Evolutionary conservation across 2,113 vertebrate genomes (phyloP), one percentile per base, ranked within the genome.

Genomic region (Dasyprocta punctata): DNA sequence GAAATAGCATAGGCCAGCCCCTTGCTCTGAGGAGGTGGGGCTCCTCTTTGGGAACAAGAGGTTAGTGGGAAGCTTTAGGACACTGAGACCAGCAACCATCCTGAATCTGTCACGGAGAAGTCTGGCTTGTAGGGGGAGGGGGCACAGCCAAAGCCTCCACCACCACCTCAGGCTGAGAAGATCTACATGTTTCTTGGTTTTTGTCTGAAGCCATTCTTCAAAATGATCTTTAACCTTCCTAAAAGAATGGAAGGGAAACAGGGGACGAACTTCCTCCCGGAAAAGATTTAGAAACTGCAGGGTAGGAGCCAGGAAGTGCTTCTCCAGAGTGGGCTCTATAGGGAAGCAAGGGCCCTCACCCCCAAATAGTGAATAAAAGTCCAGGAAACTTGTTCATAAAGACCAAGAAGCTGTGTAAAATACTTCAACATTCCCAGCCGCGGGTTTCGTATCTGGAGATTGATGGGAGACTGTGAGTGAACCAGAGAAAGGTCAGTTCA

Each of bases 1-100:
- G 94, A 98, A 98, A 98, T 98, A 98, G 98, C 97, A 92, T 73
- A 89, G 96, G 67, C 97, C 98, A 89, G 92, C 89, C 96, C 96
- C 95, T 90, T 90, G 95, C 61, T 97, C 96, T 90, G 56, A 95
- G 88, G 96, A 97, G 96, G 97, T 92, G 97, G 97, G 94, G 96
- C 97, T 97, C 92, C 85, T 95, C 94, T 96, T 92, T 92, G 54
- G 33, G 78, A 86, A 91, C 88, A 91, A 95, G 61, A 69, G 89
- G 65, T 96, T 92, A 91, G 84, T 33, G 30, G 24, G 54, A 97
- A 69, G 38, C 78, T 58, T 49, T 86, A 78, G 61, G 73, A 90
- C 69, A 58, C 88, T 82, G 58, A 77, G 80, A 60, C 84, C 69
- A 47, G 49, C 54, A 85, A 56, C 60, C 93, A 96, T 65, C 67